Conservation (phyloP, 2,888 invertebrate species). For the Ormyrus rosae region DNA sequence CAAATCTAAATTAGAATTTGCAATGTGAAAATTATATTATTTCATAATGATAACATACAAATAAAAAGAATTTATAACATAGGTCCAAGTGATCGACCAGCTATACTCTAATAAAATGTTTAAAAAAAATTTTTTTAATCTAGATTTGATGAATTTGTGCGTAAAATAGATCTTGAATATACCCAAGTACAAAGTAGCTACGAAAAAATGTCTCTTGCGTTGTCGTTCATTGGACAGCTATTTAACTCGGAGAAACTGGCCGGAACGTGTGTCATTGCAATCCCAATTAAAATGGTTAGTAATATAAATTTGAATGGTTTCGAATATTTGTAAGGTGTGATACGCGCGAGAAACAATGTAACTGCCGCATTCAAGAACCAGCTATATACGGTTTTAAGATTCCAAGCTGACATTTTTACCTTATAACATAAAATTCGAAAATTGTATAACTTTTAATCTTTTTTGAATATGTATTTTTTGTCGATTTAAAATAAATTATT, state of each 20-base stretch:
- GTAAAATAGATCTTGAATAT: slow-evolving; percentile 45
- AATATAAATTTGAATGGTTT: slow-evolving; percentile 4
- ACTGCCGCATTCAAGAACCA: slow-evolving; percentile 46
- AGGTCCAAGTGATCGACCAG: background rate
- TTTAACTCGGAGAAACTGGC: slow-evolving; percentile 28
- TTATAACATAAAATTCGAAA: slow-evolving; percentile 6
- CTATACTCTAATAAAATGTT: background rate
- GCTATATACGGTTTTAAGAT: slow-evolving; percentile 18
- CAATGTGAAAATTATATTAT: slow-evolving; percentile 17
- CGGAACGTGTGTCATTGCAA: slow-evolving; percentile 34
- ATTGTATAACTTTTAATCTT: slow-evolving; percentile 7
- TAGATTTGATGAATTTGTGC: slow-evolving; percentile 30
- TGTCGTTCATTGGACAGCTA: slow-evolving; percentile 31
- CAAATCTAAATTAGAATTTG: slow-evolving; percentile 41
- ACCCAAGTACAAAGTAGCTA: slow-evolving; percentile 49
- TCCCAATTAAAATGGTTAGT: slow-evolving; percentile 25
- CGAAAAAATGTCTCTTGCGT: slow-evolving; percentile 39
- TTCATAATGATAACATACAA: slow-evolving; percentile 18
- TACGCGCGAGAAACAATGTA: slow-evolving; percentile 14
- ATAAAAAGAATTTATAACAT: slow-evolving; percentile 11
- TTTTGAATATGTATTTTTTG: slow-evolving; percentile 20
- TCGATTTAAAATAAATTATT: background rate
- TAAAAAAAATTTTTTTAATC: slow-evolving; percentile 17
- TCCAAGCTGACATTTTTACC: slow-evolving; percentile 1
- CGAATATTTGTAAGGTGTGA: slow-evolving; percentile 19